phyloP scores from a whole-genome alignment of 2,797 vertebrate genomes.

The Emys orbicularis region DNA sequence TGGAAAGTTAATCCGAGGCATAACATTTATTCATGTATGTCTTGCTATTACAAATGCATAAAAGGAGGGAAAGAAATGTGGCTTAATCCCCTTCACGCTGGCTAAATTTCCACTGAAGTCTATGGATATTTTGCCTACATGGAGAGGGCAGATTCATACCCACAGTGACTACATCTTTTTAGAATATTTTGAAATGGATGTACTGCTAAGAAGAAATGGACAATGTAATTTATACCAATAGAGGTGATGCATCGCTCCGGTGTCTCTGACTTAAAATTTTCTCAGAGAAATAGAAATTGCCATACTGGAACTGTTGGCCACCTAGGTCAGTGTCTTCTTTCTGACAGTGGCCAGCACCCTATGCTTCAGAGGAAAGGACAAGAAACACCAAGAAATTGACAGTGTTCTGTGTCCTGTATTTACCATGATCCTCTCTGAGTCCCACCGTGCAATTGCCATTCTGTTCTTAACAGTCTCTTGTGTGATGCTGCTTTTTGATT shows the following conservation, averaged over 20 bases:
- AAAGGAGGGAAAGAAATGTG: not conserved
- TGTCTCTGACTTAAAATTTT: not conserved
- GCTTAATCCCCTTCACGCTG: not conserved
- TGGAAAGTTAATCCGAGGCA: accelerated
- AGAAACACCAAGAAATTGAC: not conserved
- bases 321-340: not conserved
- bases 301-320: not conserved
- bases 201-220: not conserved
- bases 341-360: not conserved
- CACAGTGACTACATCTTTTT: not conserved
- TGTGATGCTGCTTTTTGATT: not conserved
- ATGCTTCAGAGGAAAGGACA: not conserved
- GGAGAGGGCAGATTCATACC: not conserved
- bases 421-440: no score
- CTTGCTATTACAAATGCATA: not conserved
- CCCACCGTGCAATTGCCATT: not conserved
- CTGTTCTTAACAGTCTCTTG: not conserved
- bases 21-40: not conserved
- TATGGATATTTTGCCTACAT: not conserved
- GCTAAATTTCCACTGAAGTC: not conserved
- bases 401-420: no score
- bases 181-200: not conserved
- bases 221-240: not conserved
- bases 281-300: not conserved
- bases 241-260: not conserved